A percentile compares a stretch with the other conserved stretches of the same genome.
phyloP scores from a whole-genome alignment of 2,888 invertebrate species.

The Phaedon cochleariae region DNA sequence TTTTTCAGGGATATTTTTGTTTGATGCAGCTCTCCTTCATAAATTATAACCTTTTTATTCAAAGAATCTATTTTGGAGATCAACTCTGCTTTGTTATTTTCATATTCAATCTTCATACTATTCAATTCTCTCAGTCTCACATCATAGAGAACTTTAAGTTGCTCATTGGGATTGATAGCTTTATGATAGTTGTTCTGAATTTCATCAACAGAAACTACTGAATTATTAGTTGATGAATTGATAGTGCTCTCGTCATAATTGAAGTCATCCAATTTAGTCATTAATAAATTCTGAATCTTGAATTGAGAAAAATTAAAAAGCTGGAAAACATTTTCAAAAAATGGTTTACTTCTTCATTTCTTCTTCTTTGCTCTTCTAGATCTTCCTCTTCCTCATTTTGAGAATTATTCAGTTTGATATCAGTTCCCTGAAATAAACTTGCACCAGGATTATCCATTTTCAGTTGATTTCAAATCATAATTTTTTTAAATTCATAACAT shows the following conservation, averaged over 20 bases:
- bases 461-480: too few relatives aligned
- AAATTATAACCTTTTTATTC: slow-evolving; percentile 47
- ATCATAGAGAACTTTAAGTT: slow-evolving; percentile 60
- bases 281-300: slow-evolving; percentile 71
- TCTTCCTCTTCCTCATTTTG: slow-evolving; percentile 74
- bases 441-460: slow-evolving; percentile 66
- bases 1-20: slow-evolving; percentile 48
- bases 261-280: slow-evolving; percentile 75
- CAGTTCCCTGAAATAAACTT: slow-evolving; percentile 76
- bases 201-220: slow-evolving; percentile 45
- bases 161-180: slow-evolving; percentile 52
- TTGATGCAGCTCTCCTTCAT: slow-evolving; percentile 52
- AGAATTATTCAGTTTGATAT: slow-evolving; percentile 71
- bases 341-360: slow-evolving; percentile 69
- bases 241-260: slow-evolving; percentile 67
- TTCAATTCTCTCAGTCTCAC: slow-evolving; percentile 58
- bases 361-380: slow-evolving; percentile 70
- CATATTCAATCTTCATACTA: slow-evolving; percentile 46
- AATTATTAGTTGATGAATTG: slow-evolving; percentile 52
- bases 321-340: neutral
- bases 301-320: slow-evolving; percentile 42
- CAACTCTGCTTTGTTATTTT: slow-evolving; percentile 42
- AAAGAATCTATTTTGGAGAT: slow-evolving; percentile 44
- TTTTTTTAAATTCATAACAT: too few relatives aligned
- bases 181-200: slow-evolving; percentile 47